Percentiles rank a stretch among this genome's conserved stretches.
Conservation (phyloP, 2,888 invertebrate species). For the Spisula subtruncata region DNA sequence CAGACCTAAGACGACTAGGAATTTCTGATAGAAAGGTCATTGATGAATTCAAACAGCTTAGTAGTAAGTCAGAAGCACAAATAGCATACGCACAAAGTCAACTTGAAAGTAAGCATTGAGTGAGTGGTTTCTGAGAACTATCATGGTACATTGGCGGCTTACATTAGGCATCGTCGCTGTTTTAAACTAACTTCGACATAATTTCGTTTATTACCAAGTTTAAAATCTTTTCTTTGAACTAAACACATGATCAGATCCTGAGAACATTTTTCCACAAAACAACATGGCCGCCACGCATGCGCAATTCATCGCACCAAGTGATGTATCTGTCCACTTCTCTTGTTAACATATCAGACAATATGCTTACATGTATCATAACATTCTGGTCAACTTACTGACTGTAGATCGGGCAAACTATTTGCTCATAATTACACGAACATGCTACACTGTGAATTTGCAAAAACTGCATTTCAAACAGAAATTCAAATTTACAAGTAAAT, state of each 20-base stretch:
- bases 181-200: background rate
- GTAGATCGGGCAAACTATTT: too few species aligned
- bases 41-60: constrained; percentile 59
- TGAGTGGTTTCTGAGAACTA: background rate
- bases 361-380: too few species aligned
- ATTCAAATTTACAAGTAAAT: too few species aligned
- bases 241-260: too few species aligned
- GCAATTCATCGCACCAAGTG: background rate
- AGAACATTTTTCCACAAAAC: background rate
- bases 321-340: background rate
- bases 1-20: constrained; percentile 62
- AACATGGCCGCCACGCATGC: background rate
- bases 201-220: too few species aligned
- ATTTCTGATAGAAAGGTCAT: constrained; percentile 64
- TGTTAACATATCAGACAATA: background rate
- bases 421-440: too few species aligned
- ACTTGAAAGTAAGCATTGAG: constrained; percentile 33
- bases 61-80: constrained; percentile 53
- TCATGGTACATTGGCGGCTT: background rate
- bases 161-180: background rate
- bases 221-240: too few species aligned
- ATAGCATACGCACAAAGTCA: constrained; percentile 5
- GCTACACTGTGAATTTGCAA: too few species aligned
- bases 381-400: too few species aligned
- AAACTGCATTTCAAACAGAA: too few species aligned